Conservation (phyloP, 1,140 invertebrate species). For the Caenorhabditis tropicalis region DNA sequence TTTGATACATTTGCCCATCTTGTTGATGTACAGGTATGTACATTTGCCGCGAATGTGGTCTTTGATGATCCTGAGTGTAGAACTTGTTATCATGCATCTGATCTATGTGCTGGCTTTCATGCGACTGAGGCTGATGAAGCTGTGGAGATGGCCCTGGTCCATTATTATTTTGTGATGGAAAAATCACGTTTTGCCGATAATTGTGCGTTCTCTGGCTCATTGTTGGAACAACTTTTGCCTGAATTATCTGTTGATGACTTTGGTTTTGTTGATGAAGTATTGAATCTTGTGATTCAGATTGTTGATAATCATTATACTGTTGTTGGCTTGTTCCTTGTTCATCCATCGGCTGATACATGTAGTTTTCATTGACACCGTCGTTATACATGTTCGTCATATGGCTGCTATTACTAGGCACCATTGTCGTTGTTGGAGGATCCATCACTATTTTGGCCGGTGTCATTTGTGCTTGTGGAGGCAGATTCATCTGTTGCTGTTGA, state of each 20-base stretch:
- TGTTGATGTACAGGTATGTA: not conserved
- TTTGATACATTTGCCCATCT: not conserved
- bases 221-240: not conserved
- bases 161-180: not conserved
- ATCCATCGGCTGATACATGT: not conserved
- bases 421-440: slow-evolving; percentile 4
- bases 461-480: not conserved
- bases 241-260: not conserved
- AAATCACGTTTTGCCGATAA: not conserved
- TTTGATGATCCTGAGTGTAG: not conserved
- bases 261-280: not conserved
- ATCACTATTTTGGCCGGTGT: not conserved
- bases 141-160: not conserved
- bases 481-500: not conserved
- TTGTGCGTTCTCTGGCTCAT: not conserved
- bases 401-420: not conserved
- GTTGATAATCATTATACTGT: slow-evolving; percentile 9
- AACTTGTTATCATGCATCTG: slow-evolving; percentile 9
- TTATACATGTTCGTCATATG: not conserved
- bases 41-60: not conserved
- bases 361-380: not conserved
- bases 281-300: not conserved
- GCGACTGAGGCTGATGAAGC: not conserved
- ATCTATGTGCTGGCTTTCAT: not conserved
- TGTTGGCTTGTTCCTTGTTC: slow-evolving; percentile 20